Percentiles rank a stretch among this genome's conserved stretches.
phyloP scores from a whole-genome alignment of 2,888 invertebrate genomes.

The Onthophagus sagittarius region DNA sequence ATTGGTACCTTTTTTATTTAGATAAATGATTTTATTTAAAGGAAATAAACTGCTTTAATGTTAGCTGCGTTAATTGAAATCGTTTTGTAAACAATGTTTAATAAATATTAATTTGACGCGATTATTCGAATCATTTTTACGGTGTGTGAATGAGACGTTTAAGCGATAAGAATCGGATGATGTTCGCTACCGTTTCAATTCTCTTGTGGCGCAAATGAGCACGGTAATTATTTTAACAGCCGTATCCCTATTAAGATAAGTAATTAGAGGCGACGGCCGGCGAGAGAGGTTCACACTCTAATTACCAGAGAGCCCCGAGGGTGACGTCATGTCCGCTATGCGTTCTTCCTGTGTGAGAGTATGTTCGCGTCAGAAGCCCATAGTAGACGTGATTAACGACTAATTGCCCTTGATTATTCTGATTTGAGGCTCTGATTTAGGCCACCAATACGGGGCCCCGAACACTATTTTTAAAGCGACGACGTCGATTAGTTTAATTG shows the following conservation, averaged over 20 bases:
- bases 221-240: conserved; percentile 50
- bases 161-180: conserved; percentile 5
- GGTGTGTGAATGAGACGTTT: conserved; percentile 8
- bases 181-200: conserved; percentile 41
- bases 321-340: conserved; percentile 46
- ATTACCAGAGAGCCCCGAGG: conserved; percentile 35
- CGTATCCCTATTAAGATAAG: conserved; percentile 50
- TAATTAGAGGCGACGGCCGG: conserved; percentile 45
- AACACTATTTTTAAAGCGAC: neutral
- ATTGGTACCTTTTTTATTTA: conserved; percentile 17
- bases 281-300: conserved; percentile 43
- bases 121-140: conserved; percentile 21
- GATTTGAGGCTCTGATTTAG: conserved; percentile 23
- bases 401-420: conserved; percentile 23
- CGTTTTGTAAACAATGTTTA: neutral
- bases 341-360: conserved; percentile 42
- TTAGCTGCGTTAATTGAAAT: neutral
- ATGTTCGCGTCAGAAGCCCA: conserved; percentile 2
- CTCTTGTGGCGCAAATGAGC: conserved; percentile 46
- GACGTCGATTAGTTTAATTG: conserved; percentile 6
- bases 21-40: neutral
- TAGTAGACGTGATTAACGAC: conserved; percentile 18
- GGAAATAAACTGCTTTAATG: neutral
- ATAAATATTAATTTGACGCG: neutral
- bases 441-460: conserved; percentile 2